Evolutionary conservation across 2,888 invertebrate genomes (phyloP), one percentile per base, ranked within the genome.

Genomic region (Sepiola atlantica): DNA sequence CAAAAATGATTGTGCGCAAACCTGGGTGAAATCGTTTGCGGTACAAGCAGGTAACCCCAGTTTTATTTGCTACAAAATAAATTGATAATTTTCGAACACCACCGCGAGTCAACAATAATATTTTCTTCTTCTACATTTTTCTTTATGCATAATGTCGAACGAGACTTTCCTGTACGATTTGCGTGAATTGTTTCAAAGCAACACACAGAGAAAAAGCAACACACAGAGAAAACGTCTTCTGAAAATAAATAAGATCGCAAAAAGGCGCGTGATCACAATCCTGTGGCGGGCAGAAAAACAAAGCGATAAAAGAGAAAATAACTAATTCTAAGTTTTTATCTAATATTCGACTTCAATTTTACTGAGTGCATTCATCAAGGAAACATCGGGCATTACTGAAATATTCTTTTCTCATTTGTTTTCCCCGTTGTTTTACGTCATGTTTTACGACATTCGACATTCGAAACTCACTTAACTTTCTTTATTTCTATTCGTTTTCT

Each of bases 321-420:
- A 77, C 77, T 77, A 77, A 77, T 77, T 32, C 77, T 32, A 1
- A n/a, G 77, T 77, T 77, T n/a, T 77, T 77, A 77, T 77, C 77
- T 77, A 77, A 77, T 77, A 61, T 61, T 61, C 61, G 3, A 77
- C 77, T 77, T 77, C 77, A 77, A 77, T 77, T 77, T n/a, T 77
- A 77, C 77, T 77, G 77, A 77, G 77, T 77, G 77, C 77, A 77
- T 77, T 77, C n/a, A 77, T 77, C 77, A 77, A 77, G 77, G 14
- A 77, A 77, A 8, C n/a, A 77, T 77, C n/a, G 16, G 12, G 0
- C n/a, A n/a, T 77, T 32, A 16, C n/a, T 77, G 14, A n/a, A 45
- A 77, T 32, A 16, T n/a, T 77, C 32, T 77, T 32, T n/a, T 28
- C 8, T 10, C 28, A 0, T 14, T 57, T 57, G 0, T 18, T n/a